Evolutionary conservation across 2,888 invertebrate genomes (phyloP), one percentile per base, ranked within the genome.

Genomic region (Chaetogeoica ovagalla): DNA sequence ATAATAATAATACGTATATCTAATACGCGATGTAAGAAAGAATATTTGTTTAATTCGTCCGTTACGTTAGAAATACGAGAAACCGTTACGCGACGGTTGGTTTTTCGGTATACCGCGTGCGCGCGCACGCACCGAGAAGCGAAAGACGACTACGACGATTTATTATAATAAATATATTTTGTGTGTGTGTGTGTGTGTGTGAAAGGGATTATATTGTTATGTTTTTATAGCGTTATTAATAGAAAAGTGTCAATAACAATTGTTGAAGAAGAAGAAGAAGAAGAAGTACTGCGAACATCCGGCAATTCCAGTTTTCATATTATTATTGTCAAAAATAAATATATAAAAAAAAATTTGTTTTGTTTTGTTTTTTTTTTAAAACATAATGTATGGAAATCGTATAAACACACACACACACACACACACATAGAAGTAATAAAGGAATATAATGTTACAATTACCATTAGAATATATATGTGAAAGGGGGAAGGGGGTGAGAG

Each of bases 401-500:
- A 55, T 19, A 69, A 19, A 77, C 69, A 77, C 76, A 30, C 30
- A 30, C 30, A 30, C 30, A 30, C 30, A 30, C 30, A 30, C 4
- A 2, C 30, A n/a, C n/a, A n/a, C n/a, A n/a, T n/a, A n/a, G 76
- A 69, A 76, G 59, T 62, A 69, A 77, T 48, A 48, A 77, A 77
- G 17, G 60, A 77, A 77, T 79, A 79, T 79, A 70, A 79, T 79
- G 77, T 79, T 79, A 70, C 77, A 79, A 79, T 77, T 77, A 77
- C 70, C 70, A 79, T 70, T 62, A 79, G 62, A 79, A 79, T 79
- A 79, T 30, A 79, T 70, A 55, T 37, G 52, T 48, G 62, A 69
- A 60, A 60, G 43, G 72, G 11, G 52, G 52, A 15, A 13, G 52
- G 15, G 52, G 52, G 43, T n/a, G n/a, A 43, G 48, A 48, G 60